phyloP scores from a whole-genome alignment of 2,113 vertebrate species.

The Okapia johnstoni region DNA sequence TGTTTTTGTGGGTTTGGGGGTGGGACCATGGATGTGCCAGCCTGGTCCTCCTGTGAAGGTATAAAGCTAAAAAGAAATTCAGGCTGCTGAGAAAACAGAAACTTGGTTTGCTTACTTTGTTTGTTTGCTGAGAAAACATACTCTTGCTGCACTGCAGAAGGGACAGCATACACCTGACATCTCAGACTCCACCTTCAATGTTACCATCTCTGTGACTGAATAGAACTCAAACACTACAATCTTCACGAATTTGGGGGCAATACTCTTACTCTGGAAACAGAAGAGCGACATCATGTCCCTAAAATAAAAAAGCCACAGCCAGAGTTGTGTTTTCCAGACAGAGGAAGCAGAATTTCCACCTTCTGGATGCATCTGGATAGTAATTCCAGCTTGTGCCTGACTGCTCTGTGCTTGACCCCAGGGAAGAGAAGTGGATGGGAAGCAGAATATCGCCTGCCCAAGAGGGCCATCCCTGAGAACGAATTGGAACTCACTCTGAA shows the following conservation, averaged over 20 bases:
- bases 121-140: no score
- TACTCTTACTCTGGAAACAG: not conserved
- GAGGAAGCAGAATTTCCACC: constrained; percentile 29
- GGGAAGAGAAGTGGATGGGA: not conserved
- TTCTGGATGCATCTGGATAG: not conserved
- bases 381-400: not conserved
- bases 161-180: rapidly evolving
- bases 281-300: not conserved
- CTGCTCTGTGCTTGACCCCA: not conserved
- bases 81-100: not conserved
- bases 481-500: no score
- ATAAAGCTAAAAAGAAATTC: not conserved
- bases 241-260: not conserved
- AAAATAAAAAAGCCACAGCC: constrained; percentile 50
- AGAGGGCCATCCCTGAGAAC: not conserved
- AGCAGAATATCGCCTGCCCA: rapidly evolving
- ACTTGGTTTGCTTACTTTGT: no score
- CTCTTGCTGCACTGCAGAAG: not conserved
- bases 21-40: not conserved
- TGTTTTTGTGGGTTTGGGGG: constrained; percentile 39
- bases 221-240: not conserved
- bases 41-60: not conserved
- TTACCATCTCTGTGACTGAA: not conserved
- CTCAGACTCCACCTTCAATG: not conserved
- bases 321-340: constrained; percentile 35